phyloP scores from a whole-genome alignment of 2,113 vertebrate genomes.

The Apaloderma vittatum region DNA sequence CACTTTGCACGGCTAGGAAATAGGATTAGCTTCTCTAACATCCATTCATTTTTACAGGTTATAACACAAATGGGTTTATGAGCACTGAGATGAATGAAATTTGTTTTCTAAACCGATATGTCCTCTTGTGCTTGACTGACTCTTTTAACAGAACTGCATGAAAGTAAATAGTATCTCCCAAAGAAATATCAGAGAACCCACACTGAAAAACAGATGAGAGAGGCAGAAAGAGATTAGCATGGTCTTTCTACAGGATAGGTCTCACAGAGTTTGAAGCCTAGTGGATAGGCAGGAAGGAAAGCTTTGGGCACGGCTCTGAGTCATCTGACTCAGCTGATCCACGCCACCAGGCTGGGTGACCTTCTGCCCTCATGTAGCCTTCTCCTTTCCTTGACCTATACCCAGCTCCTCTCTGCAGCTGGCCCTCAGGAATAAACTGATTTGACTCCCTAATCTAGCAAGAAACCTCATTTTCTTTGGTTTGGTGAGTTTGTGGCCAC shows the following conservation, averaged over 20 bases:
- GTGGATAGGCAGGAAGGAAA: not conserved
- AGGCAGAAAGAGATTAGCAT: not conserved
- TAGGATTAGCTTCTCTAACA: slow-evolving; percentile 14
- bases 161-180: not conserved
- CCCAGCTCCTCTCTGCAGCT: not conserved
- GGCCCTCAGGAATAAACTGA: not conserved
- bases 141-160: slow-evolving; percentile 23
- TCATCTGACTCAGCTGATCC: not conserved
- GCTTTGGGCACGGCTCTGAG: not conserved
- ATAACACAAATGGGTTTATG: slow-evolving; percentile 27
- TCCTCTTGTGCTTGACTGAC: slow-evolving; percentile 5
- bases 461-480: not conserved
- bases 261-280: not conserved
- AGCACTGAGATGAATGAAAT: slow-evolving; percentile 27
- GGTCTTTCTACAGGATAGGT: not conserved
- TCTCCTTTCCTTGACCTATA: not conserved
- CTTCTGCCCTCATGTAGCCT: not conserved
- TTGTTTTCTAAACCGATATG: slow-evolving; percentile 19
- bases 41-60: slow-evolving; percentile 19
- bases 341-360: not conserved
- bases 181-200: not conserved
- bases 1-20: not conserved
- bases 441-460: not conserved
- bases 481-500: not conserved
- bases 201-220: not conserved